Conservation (phyloP, 2,888 invertebrate genomes). For the Lithophane ornitopus region DNA sequence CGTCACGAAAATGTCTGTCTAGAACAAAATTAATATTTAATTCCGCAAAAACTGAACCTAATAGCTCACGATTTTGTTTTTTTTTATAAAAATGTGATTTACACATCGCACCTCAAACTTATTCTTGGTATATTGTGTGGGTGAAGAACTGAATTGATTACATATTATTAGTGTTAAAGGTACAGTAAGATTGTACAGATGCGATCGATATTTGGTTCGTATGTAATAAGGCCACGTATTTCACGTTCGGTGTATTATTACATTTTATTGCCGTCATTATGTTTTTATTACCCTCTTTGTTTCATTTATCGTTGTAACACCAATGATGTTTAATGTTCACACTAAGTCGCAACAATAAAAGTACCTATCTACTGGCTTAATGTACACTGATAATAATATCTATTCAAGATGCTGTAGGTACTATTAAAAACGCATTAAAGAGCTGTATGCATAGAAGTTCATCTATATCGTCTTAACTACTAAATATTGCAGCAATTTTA, state of each 20-base stretch:
- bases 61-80: constrained; percentile 41
- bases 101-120: constrained; percentile 55
- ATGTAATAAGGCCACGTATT: constrained; percentile 77
- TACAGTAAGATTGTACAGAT: constrained; percentile 55
- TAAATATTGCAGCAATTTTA: neutral
- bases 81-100: constrained; percentile 33
- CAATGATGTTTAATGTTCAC: constrained; percentile 31
- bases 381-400: constrained; percentile 2
- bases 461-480: neutral
- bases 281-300: constrained; percentile 68
- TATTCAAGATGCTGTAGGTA: constrained; percentile 2
- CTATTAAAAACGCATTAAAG: neutral
- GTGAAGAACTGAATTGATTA: constrained; percentile 71
- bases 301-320: constrained; percentile 66
- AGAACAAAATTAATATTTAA: constrained; percentile 71
- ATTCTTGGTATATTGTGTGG: constrained; percentile 63
- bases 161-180: constrained; percentile 66
- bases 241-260: constrained; percentile 74
- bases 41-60: constrained; percentile 71
- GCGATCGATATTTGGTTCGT: constrained; percentile 74
- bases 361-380: neutral
- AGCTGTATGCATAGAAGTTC: neutral
- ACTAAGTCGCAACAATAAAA: constrained; percentile 14
- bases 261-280: constrained; percentile 76
- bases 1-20: constrained; percentile 57